A percentile compares a stretch with the other conserved stretches of the same genome.
phyloP scores from a whole-genome alignment of 2,113 vertebrate genomes.

The Paradisaea rubra region DNA sequence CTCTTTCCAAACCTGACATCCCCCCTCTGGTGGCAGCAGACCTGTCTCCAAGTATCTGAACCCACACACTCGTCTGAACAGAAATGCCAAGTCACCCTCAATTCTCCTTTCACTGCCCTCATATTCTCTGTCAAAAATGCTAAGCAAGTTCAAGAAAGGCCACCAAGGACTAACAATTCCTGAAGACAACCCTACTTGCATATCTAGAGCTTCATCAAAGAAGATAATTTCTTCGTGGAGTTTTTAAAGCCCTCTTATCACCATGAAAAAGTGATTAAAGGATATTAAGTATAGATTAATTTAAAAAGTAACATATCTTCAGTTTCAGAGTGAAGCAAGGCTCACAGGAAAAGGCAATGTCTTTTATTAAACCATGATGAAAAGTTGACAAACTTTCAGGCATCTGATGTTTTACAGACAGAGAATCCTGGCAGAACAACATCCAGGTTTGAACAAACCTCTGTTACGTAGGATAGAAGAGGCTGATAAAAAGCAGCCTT shows the following conservation, averaged over 20 bases:
- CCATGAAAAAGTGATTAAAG: background rate
- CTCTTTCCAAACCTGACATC: background rate
- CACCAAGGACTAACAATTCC: background rate
- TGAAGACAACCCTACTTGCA: background rate
- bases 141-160: background rate
- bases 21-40: background rate
- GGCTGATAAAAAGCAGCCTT: background rate
- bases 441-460: background rate
- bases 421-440: background rate
- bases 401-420: background rate
- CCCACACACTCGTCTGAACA: background rate
- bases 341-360: background rate
- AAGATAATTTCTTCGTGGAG: background rate
- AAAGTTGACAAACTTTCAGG: background rate
- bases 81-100: background rate
- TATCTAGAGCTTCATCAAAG: background rate
- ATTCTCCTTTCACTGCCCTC: background rate
- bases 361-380: background rate
- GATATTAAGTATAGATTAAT: background rate
- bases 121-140: background rate
- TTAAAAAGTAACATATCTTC: background rate
- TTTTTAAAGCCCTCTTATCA: background rate
- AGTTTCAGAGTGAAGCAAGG: background rate
- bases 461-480: background rate
- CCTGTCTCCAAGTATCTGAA: background rate